Evolutionary conservation across 2,888 invertebrate species (phyloP), one percentile per base, ranked within the genome.

Genomic region (Diarsia brunnea): DNA sequence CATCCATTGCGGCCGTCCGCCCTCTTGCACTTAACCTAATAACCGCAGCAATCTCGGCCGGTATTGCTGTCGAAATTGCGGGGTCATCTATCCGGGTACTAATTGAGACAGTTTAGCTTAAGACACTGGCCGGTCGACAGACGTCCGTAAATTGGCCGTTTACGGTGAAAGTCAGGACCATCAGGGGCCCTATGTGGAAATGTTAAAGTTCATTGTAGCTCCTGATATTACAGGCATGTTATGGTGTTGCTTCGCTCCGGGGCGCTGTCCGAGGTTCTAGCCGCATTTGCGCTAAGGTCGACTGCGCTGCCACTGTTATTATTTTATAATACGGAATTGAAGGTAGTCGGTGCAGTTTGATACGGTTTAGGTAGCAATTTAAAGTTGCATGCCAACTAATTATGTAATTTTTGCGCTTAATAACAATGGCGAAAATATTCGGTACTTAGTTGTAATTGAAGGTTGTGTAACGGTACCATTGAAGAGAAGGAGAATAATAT

Each of bases 51-150:
- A 94, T 94, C 93, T 92, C 79, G 87, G 87, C 85, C 87, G 93
- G 81, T 84, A 88, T 83, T 88, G 87, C 95, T 92, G 93, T 92
- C 94, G 90, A 95, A 95, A 96, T 95, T 95, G 93, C 94, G 92
- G 93, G 95, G 95, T 96, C 96, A 95, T 95, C 95, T 93, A 94
- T 94, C 93, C 91, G 92, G 92, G 92, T 93, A 93, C 96, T 96
- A 96, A 96, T 96, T 96, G 96, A 96, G 96, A 95, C 95, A 95
- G 96, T 95, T 95, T 95, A 95, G 94, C 92, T 91, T 92, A 91
- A 94, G 94, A 94, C 93, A 93, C 93, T 94, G 95, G 93, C 93
- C 94, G 92, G 93, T 94, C 92, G 93, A 91, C 93, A 93, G 95
- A 92, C 93, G 92, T 94, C 93, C 92, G 94, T 93, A 95, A 96